These are phyloP conservation scores for Philantomba maxwellii DNA, from an alignment of 2,113 vertebrate species.

Conservation along the genomic window DNA sequence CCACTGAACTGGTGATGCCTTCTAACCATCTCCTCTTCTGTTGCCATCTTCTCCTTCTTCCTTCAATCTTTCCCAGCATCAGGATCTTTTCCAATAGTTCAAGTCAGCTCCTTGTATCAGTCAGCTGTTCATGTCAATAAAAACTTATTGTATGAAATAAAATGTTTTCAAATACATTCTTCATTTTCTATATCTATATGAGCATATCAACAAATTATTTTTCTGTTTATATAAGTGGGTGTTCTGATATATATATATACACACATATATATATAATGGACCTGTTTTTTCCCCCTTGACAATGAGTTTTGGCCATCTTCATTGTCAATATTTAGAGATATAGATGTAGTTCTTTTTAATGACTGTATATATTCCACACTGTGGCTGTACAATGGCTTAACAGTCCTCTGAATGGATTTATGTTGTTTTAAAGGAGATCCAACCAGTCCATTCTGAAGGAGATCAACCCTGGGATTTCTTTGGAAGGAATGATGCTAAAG, in stretches of 20 bases:
- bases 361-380: background rate
- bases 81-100: background rate
- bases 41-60: background rate
- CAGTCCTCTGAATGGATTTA: background rate
- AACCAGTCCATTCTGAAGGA: too few species aligned
- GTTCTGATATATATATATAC: background rate
- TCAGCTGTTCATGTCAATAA: background rate
- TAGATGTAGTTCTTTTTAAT: background rate
- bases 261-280: background rate
- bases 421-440: background rate
- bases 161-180: background rate
- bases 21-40: background rate
- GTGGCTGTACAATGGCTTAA: background rate
- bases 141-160: background rate
- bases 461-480: too few species aligned
- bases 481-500: too few species aligned
- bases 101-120: background rate
- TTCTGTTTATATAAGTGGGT: background rate
- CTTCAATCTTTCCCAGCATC: background rate
- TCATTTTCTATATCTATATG: background rate
- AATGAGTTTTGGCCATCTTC: background rate
- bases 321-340: background rate
- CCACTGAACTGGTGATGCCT: background rate
- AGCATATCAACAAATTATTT: background rate
- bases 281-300: background rate